These are phyloP conservation scores for Fissipunctia ypsillon DNA, from an alignment of 2,888 invertebrate species.

Conservation along the genomic window DNA sequence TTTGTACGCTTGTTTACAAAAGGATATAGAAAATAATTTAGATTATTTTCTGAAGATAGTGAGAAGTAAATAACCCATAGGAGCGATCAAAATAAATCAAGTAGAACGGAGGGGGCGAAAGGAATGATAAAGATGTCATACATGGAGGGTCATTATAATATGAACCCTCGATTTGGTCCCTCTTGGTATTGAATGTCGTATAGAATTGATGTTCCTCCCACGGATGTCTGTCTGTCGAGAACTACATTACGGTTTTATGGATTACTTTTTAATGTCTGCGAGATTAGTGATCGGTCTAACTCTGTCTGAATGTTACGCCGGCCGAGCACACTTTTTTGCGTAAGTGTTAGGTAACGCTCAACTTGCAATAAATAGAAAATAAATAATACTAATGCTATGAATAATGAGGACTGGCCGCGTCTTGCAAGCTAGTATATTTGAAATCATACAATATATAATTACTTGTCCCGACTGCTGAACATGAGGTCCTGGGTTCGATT, in stretches of 20 bases:
- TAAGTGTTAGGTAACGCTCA: conserved; percentile 38
- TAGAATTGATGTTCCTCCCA: conserved; percentile 76
- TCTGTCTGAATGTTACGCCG: conserved; percentile 41
- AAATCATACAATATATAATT: too few species aligned
- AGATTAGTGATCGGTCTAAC: conserved; percentile 45
- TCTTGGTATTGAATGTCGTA: conserved; percentile 74
- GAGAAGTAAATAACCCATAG: conserved; percentile 28
- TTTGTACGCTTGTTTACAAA: conserved; percentile 34
- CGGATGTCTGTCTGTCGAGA: conserved; percentile 67
- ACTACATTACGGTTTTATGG: conserved; percentile 67
- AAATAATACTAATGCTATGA: conserved; percentile 32
- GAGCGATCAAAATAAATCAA: conserved; percentile 67
- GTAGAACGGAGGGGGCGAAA: conserved; percentile 65
- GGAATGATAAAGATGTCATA: conserved; percentile 77
- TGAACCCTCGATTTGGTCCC: conserved; percentile 74
- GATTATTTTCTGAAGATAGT: conserved; percentile 29
- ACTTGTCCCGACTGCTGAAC: too few species aligned
- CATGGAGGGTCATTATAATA: conserved; percentile 79
- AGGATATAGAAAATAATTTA: conserved; percentile 22
- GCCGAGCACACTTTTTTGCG: conserved; percentile 30
- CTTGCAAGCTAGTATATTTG: conserved; percentile 4
- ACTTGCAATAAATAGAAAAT: conserved; percentile 32
- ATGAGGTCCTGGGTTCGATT: too few species aligned
- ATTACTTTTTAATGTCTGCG: conserved; percentile 70
- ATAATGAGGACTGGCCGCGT: not conserved